Evolutionary conservation across 2,797 vertebrate species (phyloP).

Genomic region (Xenopus petersii): DNA sequence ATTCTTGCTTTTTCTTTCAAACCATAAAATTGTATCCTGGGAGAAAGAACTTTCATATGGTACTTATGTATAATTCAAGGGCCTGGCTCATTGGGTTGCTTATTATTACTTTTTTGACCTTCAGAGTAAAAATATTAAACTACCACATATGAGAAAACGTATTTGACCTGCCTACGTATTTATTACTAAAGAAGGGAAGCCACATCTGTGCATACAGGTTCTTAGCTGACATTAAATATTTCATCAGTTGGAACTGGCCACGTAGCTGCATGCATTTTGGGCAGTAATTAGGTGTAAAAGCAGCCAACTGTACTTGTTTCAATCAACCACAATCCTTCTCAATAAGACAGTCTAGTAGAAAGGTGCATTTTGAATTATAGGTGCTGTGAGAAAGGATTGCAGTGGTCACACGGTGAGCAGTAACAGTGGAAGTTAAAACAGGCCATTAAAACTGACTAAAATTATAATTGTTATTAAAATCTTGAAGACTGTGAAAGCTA

Average conservation of each 20-base stretch:
- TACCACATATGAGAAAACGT: conserved; percentile 31
- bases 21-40: conserved; percentile 31
- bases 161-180: not conserved
- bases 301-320: conserved; percentile 20
- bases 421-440: too few species aligned
- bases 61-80: conserved; percentile 42
- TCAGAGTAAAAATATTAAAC: conserved; percentile 49
- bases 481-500: too few species aligned
- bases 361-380: not conserved
- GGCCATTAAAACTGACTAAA: too few species aligned
- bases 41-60: conserved; percentile 39
- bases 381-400: too few species aligned
- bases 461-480: too few species aligned
- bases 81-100: conserved; percentile 20
- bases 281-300: conserved; percentile 31
- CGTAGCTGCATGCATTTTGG: not conserved
- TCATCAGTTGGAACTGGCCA: conserved; percentile 31
- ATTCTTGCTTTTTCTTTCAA: conserved; percentile 27
- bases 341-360: conserved; percentile 1
- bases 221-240: conserved; percentile 30
- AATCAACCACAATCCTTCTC: not conserved
- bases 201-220: conserved; percentile 37
- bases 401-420: too few species aligned
- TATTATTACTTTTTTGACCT: conserved; percentile 46
- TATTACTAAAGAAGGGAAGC: conserved; percentile 17